Conservation (phyloP, 2,888 invertebrate species). For the Tholera decimalis region DNA sequence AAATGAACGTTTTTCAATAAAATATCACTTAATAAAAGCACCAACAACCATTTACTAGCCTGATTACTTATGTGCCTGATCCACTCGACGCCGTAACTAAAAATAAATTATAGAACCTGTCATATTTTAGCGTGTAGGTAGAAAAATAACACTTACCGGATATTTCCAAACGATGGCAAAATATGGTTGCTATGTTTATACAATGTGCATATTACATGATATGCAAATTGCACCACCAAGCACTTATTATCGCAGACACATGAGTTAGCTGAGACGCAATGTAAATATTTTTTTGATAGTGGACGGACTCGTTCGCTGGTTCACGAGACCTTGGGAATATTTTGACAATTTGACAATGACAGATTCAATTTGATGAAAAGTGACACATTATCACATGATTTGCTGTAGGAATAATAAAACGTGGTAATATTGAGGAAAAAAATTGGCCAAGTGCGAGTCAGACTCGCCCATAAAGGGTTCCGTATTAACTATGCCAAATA, state of each 20-base stretch:
- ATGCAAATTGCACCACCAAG: constrained; percentile 37
- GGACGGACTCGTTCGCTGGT: constrained; percentile 35
- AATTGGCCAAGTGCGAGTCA: no score
- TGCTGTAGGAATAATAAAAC: constrained; percentile 17
- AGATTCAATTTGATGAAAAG: constrained; percentile 2
- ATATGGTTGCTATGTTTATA: constrained; percentile 26
- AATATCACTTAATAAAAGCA: constrained; percentile 25
- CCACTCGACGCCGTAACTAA: constrained; percentile 60
- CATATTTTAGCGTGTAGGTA: constrained; percentile 59
- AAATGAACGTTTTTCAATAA: not conserved
- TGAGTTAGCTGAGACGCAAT: constrained; percentile 27
- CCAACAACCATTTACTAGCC: constrained; percentile 17
- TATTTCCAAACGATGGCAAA: constrained; percentile 40
- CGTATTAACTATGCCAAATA: no score
- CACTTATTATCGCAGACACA: constrained; percentile 43
- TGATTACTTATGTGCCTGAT: constrained; percentile 30
- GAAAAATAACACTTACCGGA: constrained; percentile 63
- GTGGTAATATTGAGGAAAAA: not conserved
- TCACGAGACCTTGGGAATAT: constrained; percentile 52
- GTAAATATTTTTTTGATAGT: constrained; percentile 60
- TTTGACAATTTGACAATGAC: constrained; percentile 54
- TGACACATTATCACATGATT: constrained; percentile 35
- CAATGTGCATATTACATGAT: constrained; percentile 38
- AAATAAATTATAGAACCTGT: constrained; percentile 69
- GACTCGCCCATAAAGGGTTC: no score